Percentiles rank a stretch among this genome's conserved stretches.
Evolutionary conservation across 2,797 vertebrate species (phyloP).

Genomic region (Sardinella longiceps): DNA sequence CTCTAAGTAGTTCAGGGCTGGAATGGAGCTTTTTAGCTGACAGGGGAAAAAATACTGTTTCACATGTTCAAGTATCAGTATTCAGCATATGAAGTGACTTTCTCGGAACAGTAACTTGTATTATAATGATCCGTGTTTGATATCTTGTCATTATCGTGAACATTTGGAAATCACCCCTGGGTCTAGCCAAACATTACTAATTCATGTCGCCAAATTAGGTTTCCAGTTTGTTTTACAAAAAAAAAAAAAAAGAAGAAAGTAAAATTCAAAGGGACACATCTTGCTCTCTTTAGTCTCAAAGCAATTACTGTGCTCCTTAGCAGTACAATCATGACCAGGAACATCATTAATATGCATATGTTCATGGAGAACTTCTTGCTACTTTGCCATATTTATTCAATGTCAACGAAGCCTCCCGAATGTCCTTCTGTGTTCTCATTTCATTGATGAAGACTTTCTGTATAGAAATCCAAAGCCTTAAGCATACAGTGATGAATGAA

Average conservation of each 20-base stretch:
- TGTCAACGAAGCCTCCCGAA: background rate
- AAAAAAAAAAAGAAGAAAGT: slow-evolving; percentile 49
- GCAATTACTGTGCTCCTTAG: slow-evolving; percentile 36
- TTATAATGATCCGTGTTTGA: slow-evolving; percentile 43
- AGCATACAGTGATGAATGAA: too few species aligned
- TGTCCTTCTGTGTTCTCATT: background rate
- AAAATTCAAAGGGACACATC: slow-evolving; percentile 33
- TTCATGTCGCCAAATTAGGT: slow-evolving; percentile 41
- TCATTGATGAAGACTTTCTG: background rate
- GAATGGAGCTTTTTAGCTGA: too few species aligned
- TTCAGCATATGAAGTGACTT: background rate
- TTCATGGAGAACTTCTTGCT: background rate
- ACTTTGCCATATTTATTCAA: slow-evolving; percentile 30
- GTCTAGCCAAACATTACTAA: slow-evolving; percentile 43
- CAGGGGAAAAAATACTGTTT: too few species aligned
- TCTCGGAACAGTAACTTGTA: background rate
- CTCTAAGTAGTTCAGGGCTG: too few species aligned
- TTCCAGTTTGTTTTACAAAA: slow-evolving; percentile 42
- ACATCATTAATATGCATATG: slow-evolving; percentile 34
- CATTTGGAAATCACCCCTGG: slow-evolving; percentile 31
- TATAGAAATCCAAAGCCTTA: too few species aligned
- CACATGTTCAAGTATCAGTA: background rate
- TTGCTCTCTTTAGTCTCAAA: slow-evolving; percentile 29
- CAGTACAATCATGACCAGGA: slow-evolving; percentile 19
- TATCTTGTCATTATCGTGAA: slow-evolving; percentile 27